A percentile compares a stretch with the other conserved stretches of the same genome.
These are phyloP conservation scores for Oreochromis grahami DNA, from an alignment of 2,797 vertebrate species.

Conservation along the genomic window DNA sequence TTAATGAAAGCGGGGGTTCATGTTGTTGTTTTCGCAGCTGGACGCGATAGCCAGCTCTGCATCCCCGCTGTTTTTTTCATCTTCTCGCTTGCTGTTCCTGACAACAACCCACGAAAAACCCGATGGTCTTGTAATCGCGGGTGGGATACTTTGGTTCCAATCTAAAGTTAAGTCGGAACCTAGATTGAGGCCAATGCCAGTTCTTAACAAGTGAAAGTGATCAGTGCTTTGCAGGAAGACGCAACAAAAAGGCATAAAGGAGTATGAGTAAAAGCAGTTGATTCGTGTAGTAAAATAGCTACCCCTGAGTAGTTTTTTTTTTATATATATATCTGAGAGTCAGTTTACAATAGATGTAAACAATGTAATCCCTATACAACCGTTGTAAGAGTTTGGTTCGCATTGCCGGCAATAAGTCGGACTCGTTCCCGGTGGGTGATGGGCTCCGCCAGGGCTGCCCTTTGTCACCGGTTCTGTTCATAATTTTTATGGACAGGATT, in stretches of 20 bases:
- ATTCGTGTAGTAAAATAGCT: neutral
- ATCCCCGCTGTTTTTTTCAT: neutral
- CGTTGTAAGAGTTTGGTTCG: no score
- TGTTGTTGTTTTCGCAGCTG: neutral
- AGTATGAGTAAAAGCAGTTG: neutral
- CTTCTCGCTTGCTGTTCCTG: neutral
- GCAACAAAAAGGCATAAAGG: neutral
- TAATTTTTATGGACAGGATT: no score
- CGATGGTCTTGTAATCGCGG: neutral
- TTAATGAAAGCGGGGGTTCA: accelerated
- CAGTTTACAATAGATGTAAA: neutral
- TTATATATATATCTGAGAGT: neutral
- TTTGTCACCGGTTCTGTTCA: no score
- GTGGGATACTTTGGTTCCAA: neutral
- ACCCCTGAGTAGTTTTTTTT: neutral
- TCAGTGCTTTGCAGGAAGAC: neutral
- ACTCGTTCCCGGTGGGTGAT: no score
- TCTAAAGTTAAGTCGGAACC: neutral
- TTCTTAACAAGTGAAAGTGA: neutral
- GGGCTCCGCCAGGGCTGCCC: no score
- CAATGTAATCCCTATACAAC: no score
- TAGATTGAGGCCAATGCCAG: neutral
- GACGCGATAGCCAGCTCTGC: neutral
- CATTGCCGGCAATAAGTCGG: no score
- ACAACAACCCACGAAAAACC: neutral